Percentiles rank a stretch among this genome's conserved stretches.
Evolutionary conservation across 2,888 invertebrate species (phyloP).

Genomic region (Chaetogeoica ovagalla): DNA sequence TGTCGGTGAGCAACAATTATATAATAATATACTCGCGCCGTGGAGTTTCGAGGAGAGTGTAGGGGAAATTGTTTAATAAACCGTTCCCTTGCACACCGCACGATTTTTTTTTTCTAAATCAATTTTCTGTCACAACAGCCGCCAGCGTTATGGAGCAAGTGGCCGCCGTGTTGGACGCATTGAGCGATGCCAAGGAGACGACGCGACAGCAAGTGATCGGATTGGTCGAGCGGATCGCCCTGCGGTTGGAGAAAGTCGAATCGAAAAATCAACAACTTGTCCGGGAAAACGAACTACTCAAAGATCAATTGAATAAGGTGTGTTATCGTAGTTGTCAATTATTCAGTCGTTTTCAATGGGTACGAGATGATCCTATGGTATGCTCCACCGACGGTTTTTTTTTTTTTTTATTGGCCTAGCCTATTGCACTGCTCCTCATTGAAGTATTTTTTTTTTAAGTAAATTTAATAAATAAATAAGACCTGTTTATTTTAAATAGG

Average conservation of each 20-base stretch:
- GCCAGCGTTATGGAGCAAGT: conserved; percentile 58
- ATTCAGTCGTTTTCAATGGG: not conserved
- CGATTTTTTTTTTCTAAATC: not conserved
- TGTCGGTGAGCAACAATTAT: conserved; percentile 9
- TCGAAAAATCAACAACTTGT: conserved; percentile 54
- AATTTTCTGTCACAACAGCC: conserved; percentile 1
- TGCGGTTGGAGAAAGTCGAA: conserved; percentile 56
- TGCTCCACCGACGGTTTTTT: not conserved
- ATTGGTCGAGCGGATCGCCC: conserved; percentile 57
- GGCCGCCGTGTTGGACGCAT: conserved; percentile 58
- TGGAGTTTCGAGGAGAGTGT: no score
- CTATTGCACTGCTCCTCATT: no score
- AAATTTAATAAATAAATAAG: no score
- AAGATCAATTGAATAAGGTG: conserved; percentile 52
- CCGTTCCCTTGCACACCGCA: no score
- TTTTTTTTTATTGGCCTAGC: no score
- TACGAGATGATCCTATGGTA: not conserved
- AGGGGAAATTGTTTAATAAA: no score
- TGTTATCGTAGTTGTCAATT: not conserved
- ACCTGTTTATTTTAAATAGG: no score
- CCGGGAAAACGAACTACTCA: conserved; percentile 51
- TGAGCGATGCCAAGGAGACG: conserved; percentile 58
- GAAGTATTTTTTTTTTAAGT: no score
- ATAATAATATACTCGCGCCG: no score
- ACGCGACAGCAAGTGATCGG: conserved; percentile 57